Evolutionary conservation across 2,113 vertebrate genomes (phyloP), one percentile per base, ranked within the genome.

Genomic region (Scomber japonicus): DNA sequence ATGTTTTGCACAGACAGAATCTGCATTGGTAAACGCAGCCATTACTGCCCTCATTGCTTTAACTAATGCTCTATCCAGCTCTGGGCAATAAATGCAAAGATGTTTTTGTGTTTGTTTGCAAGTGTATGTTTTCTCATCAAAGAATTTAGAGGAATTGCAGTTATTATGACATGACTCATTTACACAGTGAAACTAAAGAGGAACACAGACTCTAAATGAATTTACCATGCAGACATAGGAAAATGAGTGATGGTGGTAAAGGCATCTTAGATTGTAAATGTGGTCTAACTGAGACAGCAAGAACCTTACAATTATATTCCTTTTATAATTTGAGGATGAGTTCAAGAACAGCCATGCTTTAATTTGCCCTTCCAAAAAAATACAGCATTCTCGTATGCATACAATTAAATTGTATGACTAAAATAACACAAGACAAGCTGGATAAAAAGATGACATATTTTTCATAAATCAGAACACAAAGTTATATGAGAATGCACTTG

Each of bases 131-230:
- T 75, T 63, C 35, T 62, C 27, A 59, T 73, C 61, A 27, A 46
- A 50, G n/a, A 64, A 46, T 77, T 71, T 35, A 16, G 45, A 61
- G 24, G 14, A 55, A 31, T 13, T 65, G 50, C 49, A 50, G 56
- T 40, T 40, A 40, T 79, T 75, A 55, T 40, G 30, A 66, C 57
- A 65, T 60, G 5, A 86, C 75, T 80, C 27, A 19, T 80, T 83
- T 59, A 80, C 49, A 62, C 68, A 71, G 67, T 54, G 56, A 89
- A 82, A 67, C 57, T 66, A 83, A 77, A 80, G 67, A 72, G 57
- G 21, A 51, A 31, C 55, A 80, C 63, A 73, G 83, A 82, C 70
- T 83, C 60, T 59, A 13, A 9, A 11, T 49, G 27, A 68, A 74
- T 71, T 81, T 83, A 78, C 30, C 51, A 59, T n/a, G 13, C 44